Conservation (phyloP, 2,113 vertebrate species). For the Tupaia chinensis region DNA sequence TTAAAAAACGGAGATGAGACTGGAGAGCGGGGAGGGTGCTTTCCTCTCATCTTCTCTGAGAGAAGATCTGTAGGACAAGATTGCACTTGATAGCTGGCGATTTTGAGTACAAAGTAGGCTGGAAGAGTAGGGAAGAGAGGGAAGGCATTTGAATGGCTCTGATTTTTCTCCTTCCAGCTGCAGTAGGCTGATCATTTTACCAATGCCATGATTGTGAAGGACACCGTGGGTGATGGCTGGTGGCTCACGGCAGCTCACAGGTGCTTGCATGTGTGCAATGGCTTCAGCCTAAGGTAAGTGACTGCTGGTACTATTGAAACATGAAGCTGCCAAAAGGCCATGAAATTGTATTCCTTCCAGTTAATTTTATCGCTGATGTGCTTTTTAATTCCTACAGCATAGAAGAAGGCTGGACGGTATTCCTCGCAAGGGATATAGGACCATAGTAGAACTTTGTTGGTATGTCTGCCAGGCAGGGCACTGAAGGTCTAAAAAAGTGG, state of each 20-base stretch:
- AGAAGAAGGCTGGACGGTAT: constrained; percentile 34
- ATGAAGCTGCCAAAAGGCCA: constrained; percentile 27
- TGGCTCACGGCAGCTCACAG: neutral
- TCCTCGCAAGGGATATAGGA: neutral
- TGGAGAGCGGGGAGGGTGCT: accelerated
- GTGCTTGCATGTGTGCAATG: no score
- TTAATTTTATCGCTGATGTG: constrained; percentile 45
- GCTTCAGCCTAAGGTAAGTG: neutral
- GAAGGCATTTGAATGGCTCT: neutral
- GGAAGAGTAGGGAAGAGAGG: neutral
- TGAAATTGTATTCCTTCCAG: constrained; percentile 54
- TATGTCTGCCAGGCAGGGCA: neutral
- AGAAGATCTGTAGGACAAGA: neutral
- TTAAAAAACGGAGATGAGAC: constrained; percentile 13
- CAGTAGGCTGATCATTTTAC: neutral
- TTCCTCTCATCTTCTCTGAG: neutral
- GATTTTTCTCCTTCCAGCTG: neutral
- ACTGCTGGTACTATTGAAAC: neutral
- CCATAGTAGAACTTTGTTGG: neutral
- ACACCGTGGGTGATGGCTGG: neutral
- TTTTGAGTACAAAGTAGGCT: neutral
- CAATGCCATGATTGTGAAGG: neutral
- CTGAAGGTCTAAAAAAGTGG: neutral
- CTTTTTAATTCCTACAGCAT: constrained; percentile 56
- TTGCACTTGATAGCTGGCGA: neutral